Conservation (phyloP, 2,113 vertebrate species). For the Elaphurus davidianus region DNA sequence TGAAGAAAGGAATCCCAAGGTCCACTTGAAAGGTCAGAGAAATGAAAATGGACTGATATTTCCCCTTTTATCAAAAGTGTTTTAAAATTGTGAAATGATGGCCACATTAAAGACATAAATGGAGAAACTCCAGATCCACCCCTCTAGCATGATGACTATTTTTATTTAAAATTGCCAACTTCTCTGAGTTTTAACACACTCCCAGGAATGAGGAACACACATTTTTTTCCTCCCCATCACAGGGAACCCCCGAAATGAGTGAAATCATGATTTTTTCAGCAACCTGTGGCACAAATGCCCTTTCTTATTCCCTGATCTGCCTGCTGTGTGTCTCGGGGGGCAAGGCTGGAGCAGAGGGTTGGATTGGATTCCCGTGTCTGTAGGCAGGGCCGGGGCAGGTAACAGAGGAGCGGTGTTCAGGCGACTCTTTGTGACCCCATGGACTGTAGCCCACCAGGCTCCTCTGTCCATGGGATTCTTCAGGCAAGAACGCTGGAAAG, state of each 20-base stretch:
- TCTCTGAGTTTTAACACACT: neutral
- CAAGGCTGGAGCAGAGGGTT: no score
- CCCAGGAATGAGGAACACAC: accelerated
- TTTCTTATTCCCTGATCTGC: neutral
- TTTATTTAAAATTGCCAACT: neutral
- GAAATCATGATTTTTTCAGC: neutral
- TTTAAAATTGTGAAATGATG: neutral
- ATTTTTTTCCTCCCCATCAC: neutral
- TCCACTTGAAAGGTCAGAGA: neutral
- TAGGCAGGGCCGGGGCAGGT: accelerated
- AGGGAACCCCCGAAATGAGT: accelerated
- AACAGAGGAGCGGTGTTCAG: accelerated
- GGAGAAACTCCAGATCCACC: neutral
- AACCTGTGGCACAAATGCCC: neutral
- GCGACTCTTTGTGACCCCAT: accelerated
- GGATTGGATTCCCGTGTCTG: accelerated
- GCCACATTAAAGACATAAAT: neutral
- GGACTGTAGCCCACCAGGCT: neutral
- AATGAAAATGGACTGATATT: neutral
- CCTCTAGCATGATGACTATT: neutral
- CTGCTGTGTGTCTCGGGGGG: neutral
- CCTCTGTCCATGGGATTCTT: neutral
- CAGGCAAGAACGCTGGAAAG: neutral
- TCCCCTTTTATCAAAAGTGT: neutral
- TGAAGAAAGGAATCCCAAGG: accelerated